Evolutionary conservation across 1,140 invertebrate genomes (phyloP), one percentile per base, ranked within the genome.

Genomic region (Phocides pigmalion): DNA sequence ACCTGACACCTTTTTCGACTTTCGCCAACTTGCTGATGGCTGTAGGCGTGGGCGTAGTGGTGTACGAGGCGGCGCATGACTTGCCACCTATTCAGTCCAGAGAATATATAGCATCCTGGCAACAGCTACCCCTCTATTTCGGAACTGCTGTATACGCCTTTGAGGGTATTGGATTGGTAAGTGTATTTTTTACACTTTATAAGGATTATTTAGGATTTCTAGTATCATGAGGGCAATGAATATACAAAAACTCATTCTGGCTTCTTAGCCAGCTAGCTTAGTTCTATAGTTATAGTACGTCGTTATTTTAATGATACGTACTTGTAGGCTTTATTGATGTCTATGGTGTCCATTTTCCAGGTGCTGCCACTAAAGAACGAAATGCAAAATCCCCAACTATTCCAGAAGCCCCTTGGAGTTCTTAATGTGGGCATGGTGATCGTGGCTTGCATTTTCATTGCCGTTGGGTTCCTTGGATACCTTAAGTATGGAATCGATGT

Each of bases 321-420:
- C 2, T 3, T 22, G 5, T 22, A 22, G 5, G 5, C 20, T 22
- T 22, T 22, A 22, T 22, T 3, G 11, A 28, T 54, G 2, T 1
- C 35, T 16, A 12, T 50, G 32, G 4, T 11, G 1, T 53, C 28
- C n/a, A n/a, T 22, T 54, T 64, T 41, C 42, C 66, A 97, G 96
- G 95, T 98, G 37, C 91, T 98, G 66, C 97, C 97, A 0, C 81
- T 98, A 71, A 96, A 98, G 87, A 98, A 97, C 77, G 95, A 97
- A 81, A 98, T 98, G 97, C 94, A 93, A 70, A 94, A 93, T n/a
- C 96, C 97, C 0, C 89, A 93, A 63, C 93, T 94, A 62, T 98
- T 98, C 85, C 94, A 94, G 53, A 96, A 94, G 63, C 90, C 93
- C 2, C 81, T 95, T 3, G 97, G 97, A 0, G 97, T 98, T 0